Evolutionary conservation across 2,888 invertebrate species (phyloP).

Genomic region (Gisinianus flammeolus): DNA sequence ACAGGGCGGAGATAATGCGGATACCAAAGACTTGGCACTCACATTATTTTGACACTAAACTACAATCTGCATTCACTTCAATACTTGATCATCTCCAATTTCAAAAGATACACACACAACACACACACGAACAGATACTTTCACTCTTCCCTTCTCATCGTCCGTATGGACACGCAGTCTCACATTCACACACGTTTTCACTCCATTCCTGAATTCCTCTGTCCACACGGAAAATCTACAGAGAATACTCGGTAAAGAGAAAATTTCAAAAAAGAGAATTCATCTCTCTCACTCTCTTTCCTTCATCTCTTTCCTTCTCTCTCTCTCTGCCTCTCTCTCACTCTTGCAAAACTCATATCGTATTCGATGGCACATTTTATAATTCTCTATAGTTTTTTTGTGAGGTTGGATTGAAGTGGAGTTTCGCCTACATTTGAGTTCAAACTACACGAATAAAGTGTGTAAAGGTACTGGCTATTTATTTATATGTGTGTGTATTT

Average conservation of each 20-base stretch:
- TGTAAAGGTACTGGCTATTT: too few species aligned
- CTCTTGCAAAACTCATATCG: too few species aligned
- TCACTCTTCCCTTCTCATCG: not conserved
- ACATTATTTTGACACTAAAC: slow-evolving; percentile 21
- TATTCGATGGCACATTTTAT: too few species aligned
- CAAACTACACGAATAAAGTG: too few species aligned
- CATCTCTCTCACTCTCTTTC: not conserved
- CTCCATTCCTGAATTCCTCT: not conserved
- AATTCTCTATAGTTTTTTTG: too few species aligned
- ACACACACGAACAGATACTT: too few species aligned
- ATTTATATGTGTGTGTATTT: too few species aligned
- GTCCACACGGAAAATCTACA: too few species aligned
- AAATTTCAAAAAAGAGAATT: not conserved
- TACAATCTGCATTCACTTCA: not conserved
- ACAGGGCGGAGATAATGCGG: not conserved
- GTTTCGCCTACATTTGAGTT: too few species aligned
- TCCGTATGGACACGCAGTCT: not conserved
- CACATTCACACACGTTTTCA: not conserved
- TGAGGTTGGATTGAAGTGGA: too few species aligned
- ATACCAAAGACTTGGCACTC: not conserved
- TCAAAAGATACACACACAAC: too few species aligned
- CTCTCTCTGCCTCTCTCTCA: not conserved
- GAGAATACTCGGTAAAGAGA: too few species aligned
- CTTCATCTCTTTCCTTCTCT: not conserved
- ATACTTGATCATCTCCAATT: not conserved